Evolutionary conservation across 2,888 invertebrate genomes (phyloP), one percentile per base, ranked within the genome.

Genomic region (Rapana venosa): DNA sequence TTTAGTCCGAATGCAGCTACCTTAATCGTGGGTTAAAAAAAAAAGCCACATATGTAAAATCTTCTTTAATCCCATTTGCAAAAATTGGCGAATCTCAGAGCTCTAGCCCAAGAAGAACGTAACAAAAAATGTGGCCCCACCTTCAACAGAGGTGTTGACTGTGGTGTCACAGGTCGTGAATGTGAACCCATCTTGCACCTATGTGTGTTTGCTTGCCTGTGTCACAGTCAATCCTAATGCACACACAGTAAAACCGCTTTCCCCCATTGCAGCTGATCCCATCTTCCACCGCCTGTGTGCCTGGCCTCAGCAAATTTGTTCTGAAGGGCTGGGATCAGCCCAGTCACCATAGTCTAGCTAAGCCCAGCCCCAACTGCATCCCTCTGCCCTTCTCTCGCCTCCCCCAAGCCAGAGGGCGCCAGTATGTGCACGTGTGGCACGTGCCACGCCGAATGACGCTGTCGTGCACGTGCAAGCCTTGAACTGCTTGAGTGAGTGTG

Each of bases 401-500:
- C 66, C 86, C 47, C 47, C 47, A 47, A 2, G 61, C 66, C 86
- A 86, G 35, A 66, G 86, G 86, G 86, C 86, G 86, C 86, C 4
- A 66, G 66, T 15, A 47, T 11, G 22, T 47, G 81, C 58, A 58
- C 86, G 61, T 58, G 66, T 32, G 5, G 61, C 86, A 86, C 86
- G 86, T 30, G 86, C 35, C n/a, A 35, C 86, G 86, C 35, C 30
- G 86, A 86, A 32, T 58, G 86, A 17, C 22, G 32, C 86, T 30
- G 61, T 35, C 32, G 22, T 86, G 86, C 86, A 86, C 86, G 86
- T 86, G 86, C 61, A 58, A 6, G 61, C 58, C 86, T 20, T 61
- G 86, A 86, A 86, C 61, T 58, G 86, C 30, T 56, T 86, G 66
- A 86, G 86, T 86, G 86, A 86, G 61, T 66, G 86, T 86, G 58